Conservation (phyloP, 2,797 vertebrate species). For the Ataeniobius toweri region DNA sequence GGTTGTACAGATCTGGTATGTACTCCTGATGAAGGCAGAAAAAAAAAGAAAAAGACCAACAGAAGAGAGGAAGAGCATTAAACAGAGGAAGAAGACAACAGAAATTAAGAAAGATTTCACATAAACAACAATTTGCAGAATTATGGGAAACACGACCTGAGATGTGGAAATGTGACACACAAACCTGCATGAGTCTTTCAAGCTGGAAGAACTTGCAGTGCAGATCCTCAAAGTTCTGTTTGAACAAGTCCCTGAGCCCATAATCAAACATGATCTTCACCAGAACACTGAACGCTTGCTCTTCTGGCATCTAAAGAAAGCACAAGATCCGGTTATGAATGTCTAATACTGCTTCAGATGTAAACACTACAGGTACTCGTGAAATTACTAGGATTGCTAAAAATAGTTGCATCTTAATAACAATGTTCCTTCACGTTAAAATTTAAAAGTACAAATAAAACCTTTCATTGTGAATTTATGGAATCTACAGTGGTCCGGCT, state of each 20-base stretch:
- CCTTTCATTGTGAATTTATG: neutral
- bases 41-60: neutral
- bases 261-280: slow-evolving; percentile 99
- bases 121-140: neutral
- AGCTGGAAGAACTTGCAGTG: slow-evolving; percentile 99
- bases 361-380: neutral
- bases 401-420: too few species aligned
- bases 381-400: neutral
- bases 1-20: slow-evolving; percentile 94
- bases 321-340: slow-evolving; percentile 1
- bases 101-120: neutral
- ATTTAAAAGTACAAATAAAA: neutral
- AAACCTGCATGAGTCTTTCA: slow-evolving; percentile 98
- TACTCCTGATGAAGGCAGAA: slow-evolving; percentile 84
- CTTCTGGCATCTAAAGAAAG: slow-evolving; percentile 93
- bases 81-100: neutral
- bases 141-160: neutral
- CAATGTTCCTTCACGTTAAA: neutral
- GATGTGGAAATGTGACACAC: slow-evolving; percentile 11
- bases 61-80: neutral
- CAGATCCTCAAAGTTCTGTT: slow-evolving; percentile 99
- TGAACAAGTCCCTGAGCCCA: slow-evolving; percentile 99
- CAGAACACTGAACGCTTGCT: slow-evolving; percentile 98
- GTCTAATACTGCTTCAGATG: neutral
- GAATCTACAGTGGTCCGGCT: neutral